A percentile compares a stretch with the other conserved stretches of the same genome.
phyloP scores from a whole-genome alignment of 1,140 invertebrate genomes.

The Teleopsis dalmanni region DNA sequence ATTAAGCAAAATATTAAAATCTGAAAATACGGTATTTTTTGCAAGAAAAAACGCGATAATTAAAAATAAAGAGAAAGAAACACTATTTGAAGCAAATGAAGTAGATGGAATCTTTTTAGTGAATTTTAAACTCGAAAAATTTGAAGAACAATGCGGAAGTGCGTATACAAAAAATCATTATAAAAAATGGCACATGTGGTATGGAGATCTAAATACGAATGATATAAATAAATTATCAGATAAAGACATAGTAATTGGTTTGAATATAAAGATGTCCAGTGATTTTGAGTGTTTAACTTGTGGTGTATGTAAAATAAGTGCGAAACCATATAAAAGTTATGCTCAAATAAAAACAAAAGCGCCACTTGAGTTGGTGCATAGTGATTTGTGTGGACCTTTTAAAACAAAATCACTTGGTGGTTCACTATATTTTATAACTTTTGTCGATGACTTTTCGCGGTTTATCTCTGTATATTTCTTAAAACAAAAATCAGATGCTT shows the following conservation, averaged over 20 bases:
- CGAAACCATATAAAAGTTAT: constrained; percentile 4
- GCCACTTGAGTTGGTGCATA: not conserved
- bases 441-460: constrained; percentile 1
- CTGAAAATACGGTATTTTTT: too few relatives aligned
- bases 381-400: not conserved
- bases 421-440: not conserved
- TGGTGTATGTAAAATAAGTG: constrained; percentile 1
- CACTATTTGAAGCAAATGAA: too few relatives aligned
- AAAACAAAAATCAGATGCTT: not conserved
- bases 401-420: not conserved
- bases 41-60: too few relatives aligned
- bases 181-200: constrained; percentile 3
- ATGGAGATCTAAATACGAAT: not conserved
- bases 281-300: constrained; percentile 1
- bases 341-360: not conserved
- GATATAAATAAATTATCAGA: constrained; percentile 4
- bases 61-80: too few relatives aligned
- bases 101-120: too few relatives aligned
- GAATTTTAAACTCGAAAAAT: too few relatives aligned
- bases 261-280: not conserved
- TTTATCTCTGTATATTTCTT: constrained; percentile 1
- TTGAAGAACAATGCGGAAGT: too few relatives aligned
- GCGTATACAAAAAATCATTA: too few relatives aligned
- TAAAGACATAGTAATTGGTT: constrained; percentile 1
- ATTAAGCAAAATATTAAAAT: too few relatives aligned